Conservation (phyloP, 2,888 invertebrate species). For the Anorthoa munda region DNA sequence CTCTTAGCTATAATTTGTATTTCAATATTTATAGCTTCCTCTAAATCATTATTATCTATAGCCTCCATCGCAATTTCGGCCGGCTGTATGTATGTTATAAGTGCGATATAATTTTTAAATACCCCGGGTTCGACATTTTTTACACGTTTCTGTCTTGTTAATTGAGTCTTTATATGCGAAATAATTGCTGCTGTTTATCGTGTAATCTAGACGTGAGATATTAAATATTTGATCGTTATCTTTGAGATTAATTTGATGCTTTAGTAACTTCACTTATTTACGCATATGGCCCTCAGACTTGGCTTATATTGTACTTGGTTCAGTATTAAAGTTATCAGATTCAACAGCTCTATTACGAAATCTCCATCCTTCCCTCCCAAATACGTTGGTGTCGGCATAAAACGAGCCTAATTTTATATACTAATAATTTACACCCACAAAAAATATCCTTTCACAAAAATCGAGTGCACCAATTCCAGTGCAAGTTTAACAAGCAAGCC, state of each 20-base stretch:
- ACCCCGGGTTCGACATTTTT: conserved; percentile 2
- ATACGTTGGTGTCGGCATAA: conserved; percentile 14
- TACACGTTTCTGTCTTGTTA: conserved; percentile 10
- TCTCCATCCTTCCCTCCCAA: conserved; percentile 29
- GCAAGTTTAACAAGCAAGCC: conserved; percentile 35
- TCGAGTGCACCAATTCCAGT: conserved; percentile 35
- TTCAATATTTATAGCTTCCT: conserved; percentile 52
- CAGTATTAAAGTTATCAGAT: conserved; percentile 8
- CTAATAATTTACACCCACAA: conserved; percentile 44
- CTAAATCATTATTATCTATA: conserved; percentile 31
- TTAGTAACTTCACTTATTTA: conserved; percentile 12
- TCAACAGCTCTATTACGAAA: conserved; percentile 31
- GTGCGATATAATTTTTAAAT: conserved; percentile 23
- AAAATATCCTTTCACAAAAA: conserved; percentile 48
- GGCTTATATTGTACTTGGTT: background rate
- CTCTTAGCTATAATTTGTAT: conserved; percentile 35
- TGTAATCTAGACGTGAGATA: conserved; percentile 16
- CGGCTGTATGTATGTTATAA: conserved; percentile 3
- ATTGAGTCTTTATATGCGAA: conserved; percentile 28
- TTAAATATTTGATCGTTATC: conserved; percentile 24
- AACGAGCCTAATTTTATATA: conserved; percentile 29
- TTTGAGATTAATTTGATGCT: background rate
- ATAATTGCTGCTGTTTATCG: conserved; percentile 31
- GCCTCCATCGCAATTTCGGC: conserved; percentile 21
- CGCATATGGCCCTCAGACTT: background rate